These are phyloP conservation scores for Meiosimyza decipiens DNA, from an alignment of 2,888 invertebrate genomes.

Conservation along the genomic window DNA sequence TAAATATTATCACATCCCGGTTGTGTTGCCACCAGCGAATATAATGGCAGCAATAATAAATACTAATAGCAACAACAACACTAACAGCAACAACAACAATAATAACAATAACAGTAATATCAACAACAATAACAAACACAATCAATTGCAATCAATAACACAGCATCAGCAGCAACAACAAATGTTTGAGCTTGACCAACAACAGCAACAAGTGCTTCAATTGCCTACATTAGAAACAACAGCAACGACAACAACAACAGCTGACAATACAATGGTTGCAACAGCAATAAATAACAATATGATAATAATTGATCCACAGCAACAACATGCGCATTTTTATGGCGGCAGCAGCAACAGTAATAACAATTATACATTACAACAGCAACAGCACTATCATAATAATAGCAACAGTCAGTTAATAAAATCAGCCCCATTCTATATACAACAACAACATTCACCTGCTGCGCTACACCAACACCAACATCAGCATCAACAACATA, in stretches of 20 bases:
- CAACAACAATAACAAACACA: constrained; percentile 42
- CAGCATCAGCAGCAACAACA: constrained; percentile 51
- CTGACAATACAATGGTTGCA: constrained; percentile 39
- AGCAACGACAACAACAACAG: constrained; percentile 43
- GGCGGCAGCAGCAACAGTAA: constrained; percentile 15
- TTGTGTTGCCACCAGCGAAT: constrained; percentile 86
- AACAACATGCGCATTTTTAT: constrained; percentile 47
- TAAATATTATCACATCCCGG: constrained; percentile 98
- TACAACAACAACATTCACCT: constrained; percentile 38
- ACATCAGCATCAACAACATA: constrained; percentile 43
- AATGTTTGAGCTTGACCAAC: constrained; percentile 46
- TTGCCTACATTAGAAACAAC: constrained; percentile 45
- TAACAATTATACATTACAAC: constrained; percentile 21
- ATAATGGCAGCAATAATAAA: constrained; percentile 74
- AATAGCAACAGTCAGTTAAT: constrained; percentile 44
- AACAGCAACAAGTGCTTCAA: constrained; percentile 49
- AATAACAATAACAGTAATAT: constrained; percentile 45
- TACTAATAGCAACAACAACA: constrained; percentile 50
- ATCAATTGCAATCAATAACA: constrained; percentile 41
- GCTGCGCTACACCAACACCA: constrained; percentile 47
- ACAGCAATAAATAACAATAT: constrained; percentile 47
- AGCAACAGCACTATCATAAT: constrained; percentile 39
- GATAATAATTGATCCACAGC: constrained; percentile 60
- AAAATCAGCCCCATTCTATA: constrained; percentile 19
- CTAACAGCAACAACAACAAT: constrained; percentile 36